A percentile compares a stretch with the other conserved stretches of the same genome.
Evolutionary conservation across 35 echinoderm and acorn worm genomes (phyloP).

Genomic region (Stichopus chloronotus): DNA sequence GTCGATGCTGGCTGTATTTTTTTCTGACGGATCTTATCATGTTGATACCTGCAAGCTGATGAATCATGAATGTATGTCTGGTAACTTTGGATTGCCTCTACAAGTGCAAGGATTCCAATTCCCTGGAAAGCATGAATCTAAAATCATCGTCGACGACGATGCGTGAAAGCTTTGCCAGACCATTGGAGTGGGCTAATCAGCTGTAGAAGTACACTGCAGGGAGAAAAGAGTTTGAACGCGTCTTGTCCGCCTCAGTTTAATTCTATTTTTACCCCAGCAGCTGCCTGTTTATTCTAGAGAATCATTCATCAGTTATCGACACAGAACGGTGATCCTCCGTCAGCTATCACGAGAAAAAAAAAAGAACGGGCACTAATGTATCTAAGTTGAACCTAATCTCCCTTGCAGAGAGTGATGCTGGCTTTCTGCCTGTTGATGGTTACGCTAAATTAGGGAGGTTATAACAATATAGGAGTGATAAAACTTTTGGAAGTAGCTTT

Average conservation of each 20-base stretch:
- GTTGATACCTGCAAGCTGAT: too few relatives aligned
- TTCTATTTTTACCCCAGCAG: slow-evolving; percentile 12
- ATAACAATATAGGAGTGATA: slow-evolving; percentile 34
- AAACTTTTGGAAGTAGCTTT: not conserved
- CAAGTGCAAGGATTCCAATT: not conserved
- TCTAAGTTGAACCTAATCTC: slow-evolving; percentile 9
- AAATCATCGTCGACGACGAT: not conserved
- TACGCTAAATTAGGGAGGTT: slow-evolving; percentile 36
- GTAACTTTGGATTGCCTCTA: too few relatives aligned
- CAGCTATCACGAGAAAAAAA: not conserved
- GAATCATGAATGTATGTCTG: too few relatives aligned
- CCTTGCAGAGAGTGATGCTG: not conserved
- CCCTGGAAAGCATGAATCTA: not conserved
- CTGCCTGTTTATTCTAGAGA: not conserved
- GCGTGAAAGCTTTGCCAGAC: not conserved
- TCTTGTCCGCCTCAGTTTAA: not conserved
- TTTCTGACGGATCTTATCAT: too few relatives aligned
- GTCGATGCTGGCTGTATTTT: too few relatives aligned
- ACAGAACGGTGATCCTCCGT: not conserved
- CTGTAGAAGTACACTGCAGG: not conserved
- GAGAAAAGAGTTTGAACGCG: not conserved
- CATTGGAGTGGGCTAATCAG: not conserved
- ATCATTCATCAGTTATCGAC: slow-evolving; percentile 16
- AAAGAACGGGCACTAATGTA: not conserved
- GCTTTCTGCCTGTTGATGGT: slow-evolving; percentile 11